Conservation (phyloP, 2,888 invertebrate genomes). For the Harpalus rufipes region DNA sequence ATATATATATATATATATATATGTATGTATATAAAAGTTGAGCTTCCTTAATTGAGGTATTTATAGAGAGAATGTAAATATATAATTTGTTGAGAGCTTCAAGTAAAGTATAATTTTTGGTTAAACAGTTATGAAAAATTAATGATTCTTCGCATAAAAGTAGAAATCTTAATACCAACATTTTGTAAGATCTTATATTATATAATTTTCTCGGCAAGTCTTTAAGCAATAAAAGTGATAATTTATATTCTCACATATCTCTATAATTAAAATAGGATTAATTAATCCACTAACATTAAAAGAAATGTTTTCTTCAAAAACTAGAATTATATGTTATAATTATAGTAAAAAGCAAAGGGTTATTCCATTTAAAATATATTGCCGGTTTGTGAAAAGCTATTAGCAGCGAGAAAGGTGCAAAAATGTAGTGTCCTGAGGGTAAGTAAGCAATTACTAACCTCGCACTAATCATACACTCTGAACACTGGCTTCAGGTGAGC, state of each 20-base stretch:
- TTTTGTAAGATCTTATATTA: background rate
- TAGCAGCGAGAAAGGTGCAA: constrained; percentile 61
- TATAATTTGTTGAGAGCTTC: too few relatives aligned
- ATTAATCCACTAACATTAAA: constrained; percentile 20
- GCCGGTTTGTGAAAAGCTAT: constrained; percentile 58
- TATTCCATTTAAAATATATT: constrained; percentile 50
- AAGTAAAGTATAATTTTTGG: too few relatives aligned
- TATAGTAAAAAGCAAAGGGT: constrained; percentile 52
- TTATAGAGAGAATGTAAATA: too few relatives aligned
- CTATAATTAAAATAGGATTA: constrained; percentile 40
- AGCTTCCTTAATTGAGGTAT: too few relatives aligned
- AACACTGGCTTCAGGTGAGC: constrained; percentile 13
- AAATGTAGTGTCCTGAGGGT: constrained; percentile 57
- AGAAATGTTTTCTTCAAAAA: constrained; percentile 11
- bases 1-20: too few relatives aligned
- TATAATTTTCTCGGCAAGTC: background rate
- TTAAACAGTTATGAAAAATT: background rate
- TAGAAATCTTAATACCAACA: background rate
- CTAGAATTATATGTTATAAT: constrained; percentile 45
- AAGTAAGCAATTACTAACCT: constrained; percentile 64
- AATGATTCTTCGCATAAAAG: background rate
- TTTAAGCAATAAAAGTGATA: background rate
- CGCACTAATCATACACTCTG: constrained; percentile 61
- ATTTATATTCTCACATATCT: constrained; percentile 3
- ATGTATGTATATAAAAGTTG: too few relatives aligned